Base-by-base conservation (phyloP, 2,888 invertebrate genomes). In the Spodoptera picta region DNA sequence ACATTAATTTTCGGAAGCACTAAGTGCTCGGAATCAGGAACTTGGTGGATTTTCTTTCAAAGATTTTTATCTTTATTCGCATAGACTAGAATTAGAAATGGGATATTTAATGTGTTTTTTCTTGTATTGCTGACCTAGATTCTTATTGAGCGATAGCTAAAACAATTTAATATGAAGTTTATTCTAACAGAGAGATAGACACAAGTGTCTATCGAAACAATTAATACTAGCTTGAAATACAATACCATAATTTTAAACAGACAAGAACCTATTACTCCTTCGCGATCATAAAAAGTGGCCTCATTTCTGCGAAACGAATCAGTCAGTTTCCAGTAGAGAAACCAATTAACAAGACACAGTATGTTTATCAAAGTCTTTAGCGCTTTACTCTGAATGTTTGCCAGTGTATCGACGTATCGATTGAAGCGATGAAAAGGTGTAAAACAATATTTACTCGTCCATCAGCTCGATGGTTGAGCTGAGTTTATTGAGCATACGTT, bases 1-100 rank as follows among this genome's bases (percentile, higher is more conserved):
- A 77, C 80, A 84, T 82, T 80, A 73, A 82, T 85, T 84, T 82
- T 74, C 71, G 52, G 77, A 78, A 81, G 73, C 75, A 75, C 79
- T 82, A 77, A 81, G 77, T 79, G 78, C 75, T 75, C 56, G 65
- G 71, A 75, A 80, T 68, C 59, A 51, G 52, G 65, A 70, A 75
- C 69, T 75, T 77, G 68, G 68, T 23, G 14, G 50, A 50, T 57
- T 57, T 12, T 63, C 31, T 50, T 52, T 10, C 19, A 51, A 65
- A 65, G 24, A 73, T 63, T 61, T 44, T 36, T 44, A 14, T 53
- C 60, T 60, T 36, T 36, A 36, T 36, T 73, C 73, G 73, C 69
- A 50, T 69, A 3, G 27, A 27, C 73, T 60, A 63, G 47, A 56
- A 69, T 64, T 47, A 19, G 36, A 50, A 68, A 51, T 67, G 64